phyloP scores from a whole-genome alignment of 1,140 invertebrate genomes.

The Euura saliciscinereae region DNA sequence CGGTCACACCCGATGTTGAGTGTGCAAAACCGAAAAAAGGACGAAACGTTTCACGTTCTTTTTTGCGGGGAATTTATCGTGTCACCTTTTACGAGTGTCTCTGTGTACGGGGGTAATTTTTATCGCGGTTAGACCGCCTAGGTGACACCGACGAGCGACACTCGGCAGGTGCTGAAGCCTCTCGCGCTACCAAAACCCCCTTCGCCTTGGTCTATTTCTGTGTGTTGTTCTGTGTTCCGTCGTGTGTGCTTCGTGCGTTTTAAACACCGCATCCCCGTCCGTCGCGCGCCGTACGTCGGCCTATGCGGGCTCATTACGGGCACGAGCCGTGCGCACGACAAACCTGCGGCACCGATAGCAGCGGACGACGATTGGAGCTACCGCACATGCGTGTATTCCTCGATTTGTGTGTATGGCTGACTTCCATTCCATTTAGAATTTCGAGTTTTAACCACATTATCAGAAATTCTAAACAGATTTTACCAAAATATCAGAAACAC shows the following conservation, averaged over 20 bases:
- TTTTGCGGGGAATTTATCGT: no score
- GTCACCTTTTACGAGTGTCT: no score
- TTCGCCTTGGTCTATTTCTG: constrained; percentile 1
- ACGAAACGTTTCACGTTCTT: no score
- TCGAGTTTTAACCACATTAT: no score
- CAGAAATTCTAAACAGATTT: no score
- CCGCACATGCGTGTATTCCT: not conserved
- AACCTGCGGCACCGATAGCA: constrained; percentile 27
- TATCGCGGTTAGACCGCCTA: not conserved
- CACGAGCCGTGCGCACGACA: constrained; percentile 49
- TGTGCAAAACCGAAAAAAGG: no score
- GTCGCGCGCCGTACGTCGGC: constrained; percentile 45
- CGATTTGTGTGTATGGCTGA: not conserved
- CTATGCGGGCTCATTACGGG: constrained; percentile 59
- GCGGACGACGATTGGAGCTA: not conserved
- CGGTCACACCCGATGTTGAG: no score
- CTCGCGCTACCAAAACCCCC: not conserved
- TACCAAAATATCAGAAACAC: no score
- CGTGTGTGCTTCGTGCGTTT: not conserved
- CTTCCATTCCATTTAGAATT: no score
- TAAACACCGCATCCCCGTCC: constrained; percentile 13
- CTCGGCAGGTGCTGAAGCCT: constrained; percentile 1
- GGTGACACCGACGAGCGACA: not conserved
- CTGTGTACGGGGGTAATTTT: no score
- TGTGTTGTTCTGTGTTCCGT: no score